A percentile compares a stretch with the other conserved stretches of the same genome.
Evolutionary conservation across 2,888 invertebrate genomes (phyloP).

Genomic region (Rutpela maculata): DNA sequence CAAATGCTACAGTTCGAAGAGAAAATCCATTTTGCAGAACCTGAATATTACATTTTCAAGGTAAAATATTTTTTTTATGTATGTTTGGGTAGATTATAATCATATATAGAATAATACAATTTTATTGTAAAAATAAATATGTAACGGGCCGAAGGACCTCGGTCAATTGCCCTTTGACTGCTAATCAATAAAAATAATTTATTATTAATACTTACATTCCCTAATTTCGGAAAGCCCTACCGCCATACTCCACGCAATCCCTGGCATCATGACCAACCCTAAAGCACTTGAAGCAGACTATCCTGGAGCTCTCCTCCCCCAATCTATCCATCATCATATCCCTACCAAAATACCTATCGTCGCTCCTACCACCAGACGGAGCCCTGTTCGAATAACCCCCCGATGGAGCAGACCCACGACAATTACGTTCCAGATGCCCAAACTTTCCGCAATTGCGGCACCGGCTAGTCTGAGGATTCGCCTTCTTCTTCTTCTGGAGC

Average conservation of each 20-base stretch:
- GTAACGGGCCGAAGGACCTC: no score
- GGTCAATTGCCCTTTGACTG: no score
- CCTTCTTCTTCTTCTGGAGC: not conserved
- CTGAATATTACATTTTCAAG: no score
- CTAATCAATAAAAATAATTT: no score
- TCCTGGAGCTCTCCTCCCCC: not conserved
- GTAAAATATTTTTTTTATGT: no score
- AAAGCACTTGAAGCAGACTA: conserved; percentile 19
- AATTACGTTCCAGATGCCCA: not conserved
- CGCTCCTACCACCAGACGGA: not conserved
- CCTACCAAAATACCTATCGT: not conserved
- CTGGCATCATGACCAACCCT: conserved; percentile 10
- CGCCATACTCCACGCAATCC: not conserved
- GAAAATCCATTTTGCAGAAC: no score
- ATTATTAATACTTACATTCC: conserved; percentile 13
- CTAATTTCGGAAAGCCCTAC: conserved; percentile 8
- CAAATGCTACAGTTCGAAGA: no score
- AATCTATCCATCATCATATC: not conserved
- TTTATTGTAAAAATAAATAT: no score
- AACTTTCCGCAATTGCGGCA: not conserved
- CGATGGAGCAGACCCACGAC: not conserved
- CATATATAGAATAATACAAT: no score
- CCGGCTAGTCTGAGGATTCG: not conserved
- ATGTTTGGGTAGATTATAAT: no score
- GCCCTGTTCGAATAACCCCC: not conserved